These are phyloP conservation scores for Eulemur mongoz DNA, from an alignment of 2,797 vertebrate genomes.

Conservation along the genomic window DNA sequence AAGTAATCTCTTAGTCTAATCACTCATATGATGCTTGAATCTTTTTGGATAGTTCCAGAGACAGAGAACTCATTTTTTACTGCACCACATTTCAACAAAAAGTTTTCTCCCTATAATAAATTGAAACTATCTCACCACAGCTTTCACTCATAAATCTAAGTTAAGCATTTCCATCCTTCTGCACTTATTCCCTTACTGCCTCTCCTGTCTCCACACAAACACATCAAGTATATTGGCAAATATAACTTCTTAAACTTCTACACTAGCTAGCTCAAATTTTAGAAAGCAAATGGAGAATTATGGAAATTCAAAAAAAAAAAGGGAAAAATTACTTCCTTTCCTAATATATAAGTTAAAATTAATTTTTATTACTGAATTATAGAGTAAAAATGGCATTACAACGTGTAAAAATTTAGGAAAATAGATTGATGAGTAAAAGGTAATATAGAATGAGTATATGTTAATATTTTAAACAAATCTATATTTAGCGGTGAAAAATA, in stretches of 20 bases:
- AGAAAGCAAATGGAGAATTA: not conserved
- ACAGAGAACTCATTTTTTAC: not conserved
- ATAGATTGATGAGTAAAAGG: not conserved
- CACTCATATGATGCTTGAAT: not conserved
- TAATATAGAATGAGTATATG: not conserved
- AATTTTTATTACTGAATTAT: constrained; percentile 7
- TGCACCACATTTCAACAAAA: not conserved
- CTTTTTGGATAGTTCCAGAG: not conserved
- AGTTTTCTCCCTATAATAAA: not conserved
- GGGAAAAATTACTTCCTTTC: not conserved
- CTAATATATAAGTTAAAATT: not conserved
- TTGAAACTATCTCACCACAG: not conserved
- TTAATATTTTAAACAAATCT: constrained; percentile 24
- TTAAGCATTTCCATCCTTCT: not conserved
- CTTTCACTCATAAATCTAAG: not conserved
- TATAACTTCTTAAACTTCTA: not conserved
- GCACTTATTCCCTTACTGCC: not conserved
- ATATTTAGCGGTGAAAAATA: not conserved
- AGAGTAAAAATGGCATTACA: constrained; percentile 4
- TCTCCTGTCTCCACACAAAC: not conserved
- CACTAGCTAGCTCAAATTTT: not conserved
- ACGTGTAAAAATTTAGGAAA: not conserved
- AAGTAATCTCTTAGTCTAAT: not conserved
- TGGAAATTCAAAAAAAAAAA: not conserved
- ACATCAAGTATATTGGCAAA: not conserved